Evolutionary conservation across 2,888 invertebrate species (phyloP).

Genomic region (Lepidocyrtinus sp.): DNA sequence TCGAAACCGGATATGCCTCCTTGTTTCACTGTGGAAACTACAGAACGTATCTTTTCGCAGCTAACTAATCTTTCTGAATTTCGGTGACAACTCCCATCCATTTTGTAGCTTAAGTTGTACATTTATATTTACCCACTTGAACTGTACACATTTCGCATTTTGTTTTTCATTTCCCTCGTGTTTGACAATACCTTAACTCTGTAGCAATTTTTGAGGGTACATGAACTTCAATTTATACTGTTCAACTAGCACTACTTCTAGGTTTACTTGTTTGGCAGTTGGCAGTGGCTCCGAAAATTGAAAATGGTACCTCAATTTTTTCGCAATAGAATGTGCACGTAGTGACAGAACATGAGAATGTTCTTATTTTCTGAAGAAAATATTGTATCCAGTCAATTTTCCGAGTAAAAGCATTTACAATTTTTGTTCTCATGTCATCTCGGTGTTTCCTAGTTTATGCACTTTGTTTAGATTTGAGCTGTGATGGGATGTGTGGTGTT

Average conservation of each 20-base stretch:
- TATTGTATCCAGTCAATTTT: too few species aligned
- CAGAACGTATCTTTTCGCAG: not conserved
- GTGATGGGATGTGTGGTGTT: too few species aligned
- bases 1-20: not conserved
- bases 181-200: not conserved
- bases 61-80: not conserved
- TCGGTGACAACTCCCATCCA: not conserved
- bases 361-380: too few species aligned
- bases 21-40: not conserved
- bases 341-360: too few species aligned
- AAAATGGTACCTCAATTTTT: too few species aligned
- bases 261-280: not conserved
- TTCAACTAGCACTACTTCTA: not conserved
- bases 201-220: not conserved
- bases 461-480: too few species aligned
- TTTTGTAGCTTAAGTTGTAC: too few species aligned
- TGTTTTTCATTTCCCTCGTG: not conserved
- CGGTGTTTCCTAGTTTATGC: too few species aligned
- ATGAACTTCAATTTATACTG: not conserved
- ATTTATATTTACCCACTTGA: not conserved
- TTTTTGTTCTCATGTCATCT: too few species aligned
- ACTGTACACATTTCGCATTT: not conserved
- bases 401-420: too few species aligned
- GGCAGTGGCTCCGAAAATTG: not conserved
- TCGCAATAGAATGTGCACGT: too few species aligned